Evolutionary conservation across 1,140 invertebrate species (phyloP), one percentile per base, ranked within the genome.

Genomic region (Delia radicum): DNA sequence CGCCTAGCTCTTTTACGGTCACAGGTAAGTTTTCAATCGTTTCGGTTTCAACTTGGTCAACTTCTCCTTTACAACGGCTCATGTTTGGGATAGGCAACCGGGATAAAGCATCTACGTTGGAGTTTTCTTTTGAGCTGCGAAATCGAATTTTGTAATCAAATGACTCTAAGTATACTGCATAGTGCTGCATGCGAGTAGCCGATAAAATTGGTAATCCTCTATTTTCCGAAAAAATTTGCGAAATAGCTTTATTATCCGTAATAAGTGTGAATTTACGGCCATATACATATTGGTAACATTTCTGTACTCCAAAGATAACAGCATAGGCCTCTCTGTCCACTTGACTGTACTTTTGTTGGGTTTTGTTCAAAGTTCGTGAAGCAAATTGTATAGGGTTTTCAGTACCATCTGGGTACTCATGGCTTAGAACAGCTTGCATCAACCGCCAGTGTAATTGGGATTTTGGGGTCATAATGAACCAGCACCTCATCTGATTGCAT

Each of bases 251-350:
- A 76, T 89, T 87, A 75, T 90, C 88, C 3, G 86, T 90, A 15
- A 82, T 74, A 3, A 89, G 74, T 2, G 76, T 87, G 76, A 89
- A 89, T 13, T 86, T 73, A n/a, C 82, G 62, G 3, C 87, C 87
- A 77, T 81, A 88, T 12, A 88, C 18, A 74, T 86, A 88, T 71
- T 87, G 71, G 76, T 87, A 82, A 79, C 88, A 86, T 73, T 82
- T 81, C 27, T 79, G 75, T 0, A 87, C 77, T 21, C 79, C 87
- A 78, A 80, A 89, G 5, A 89, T 81, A 24, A 90, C 85, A 3
- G 85, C 87, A 13, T 89, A 75, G 0, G 86, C 87, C 77, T 91
- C 87, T 74, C 86, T 88, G 62, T 89, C 86, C 12, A 89, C 87
- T 76, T 89, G 86, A 1, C 81, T 77, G 75, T 89, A 90, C 37